Percentiles rank a stretch among this genome's conserved stretches.
Evolutionary conservation across 2,888 invertebrate genomes (phyloP).

Genomic region (Agrochola circellaris): DNA sequence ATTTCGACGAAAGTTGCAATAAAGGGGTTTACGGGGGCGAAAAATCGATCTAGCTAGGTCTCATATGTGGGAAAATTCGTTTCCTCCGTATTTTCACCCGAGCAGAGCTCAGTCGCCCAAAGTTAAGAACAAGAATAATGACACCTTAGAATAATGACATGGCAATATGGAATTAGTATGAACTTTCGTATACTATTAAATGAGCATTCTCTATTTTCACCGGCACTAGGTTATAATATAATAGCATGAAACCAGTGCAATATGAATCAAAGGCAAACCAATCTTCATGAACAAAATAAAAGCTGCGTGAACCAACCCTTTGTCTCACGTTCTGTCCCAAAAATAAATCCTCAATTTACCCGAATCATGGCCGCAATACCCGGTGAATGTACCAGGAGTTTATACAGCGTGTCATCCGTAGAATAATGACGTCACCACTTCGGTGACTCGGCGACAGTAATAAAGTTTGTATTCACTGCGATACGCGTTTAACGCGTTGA

Average conservation of each 20-base stretch:
- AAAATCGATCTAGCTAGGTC: too few species aligned
- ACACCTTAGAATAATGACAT: too few species aligned
- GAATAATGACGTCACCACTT: slow-evolving; percentile 62
- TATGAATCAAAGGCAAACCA: background rate
- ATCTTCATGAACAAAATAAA: background rate
- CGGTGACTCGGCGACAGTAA: slow-evolving; percentile 44
- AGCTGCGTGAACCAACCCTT: background rate
- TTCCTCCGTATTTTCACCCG: too few species aligned
- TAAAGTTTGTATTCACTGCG: slow-evolving; percentile 55
- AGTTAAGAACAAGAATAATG: too few species aligned
- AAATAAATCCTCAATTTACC: slow-evolving; percentile 22
- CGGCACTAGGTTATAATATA: background rate
- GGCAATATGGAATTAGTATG: too few species aligned
- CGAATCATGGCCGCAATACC: slow-evolving; percentile 33
- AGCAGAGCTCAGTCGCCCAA: too few species aligned
- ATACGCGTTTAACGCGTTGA: slow-evolving; percentile 42
- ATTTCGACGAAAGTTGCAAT: too few species aligned
- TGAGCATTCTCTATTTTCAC: too few species aligned
- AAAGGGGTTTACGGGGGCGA: too few species aligned
- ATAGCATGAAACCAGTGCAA: background rate
- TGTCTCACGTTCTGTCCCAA: background rate
- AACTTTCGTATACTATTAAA: too few species aligned
- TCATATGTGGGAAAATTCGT: too few species aligned
- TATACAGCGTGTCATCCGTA: slow-evolving; percentile 56
- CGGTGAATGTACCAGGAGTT: slow-evolving; percentile 43